A percentile compares a stretch with the other conserved stretches of the same genome.
Evolutionary conservation across 2,888 invertebrate species (phyloP).

Genomic region (Tetrapedia diversipes): DNA sequence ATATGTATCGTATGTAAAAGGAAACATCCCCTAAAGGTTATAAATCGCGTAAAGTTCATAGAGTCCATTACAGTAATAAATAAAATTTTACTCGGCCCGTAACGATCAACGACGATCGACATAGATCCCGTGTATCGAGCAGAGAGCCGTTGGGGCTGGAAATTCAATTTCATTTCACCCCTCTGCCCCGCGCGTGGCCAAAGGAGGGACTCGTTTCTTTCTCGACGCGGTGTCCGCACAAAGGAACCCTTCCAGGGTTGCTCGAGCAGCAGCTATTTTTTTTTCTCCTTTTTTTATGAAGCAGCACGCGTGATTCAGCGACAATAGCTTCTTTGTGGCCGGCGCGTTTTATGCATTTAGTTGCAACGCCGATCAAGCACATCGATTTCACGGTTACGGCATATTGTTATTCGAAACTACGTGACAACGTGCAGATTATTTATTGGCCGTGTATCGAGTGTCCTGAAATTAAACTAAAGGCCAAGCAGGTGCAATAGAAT

Average conservation of each 20-base stretch:
- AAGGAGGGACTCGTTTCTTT: background rate
- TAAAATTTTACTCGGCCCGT: too few relatives aligned
- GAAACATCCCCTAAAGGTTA: too few relatives aligned
- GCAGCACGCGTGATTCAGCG: slow-evolving; percentile 21
- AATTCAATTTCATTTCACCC: slow-evolving; percentile 9
- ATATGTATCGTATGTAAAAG: too few relatives aligned
- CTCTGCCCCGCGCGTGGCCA: background rate
- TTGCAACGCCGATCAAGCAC: slow-evolving; percentile 8
- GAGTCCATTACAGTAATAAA: background rate
- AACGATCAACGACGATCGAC: background rate
- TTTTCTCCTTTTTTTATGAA: background rate
- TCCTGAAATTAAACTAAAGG: too few relatives aligned
- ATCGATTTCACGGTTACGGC: slow-evolving; percentile 17
- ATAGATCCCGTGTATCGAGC: background rate
- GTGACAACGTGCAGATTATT: background rate
- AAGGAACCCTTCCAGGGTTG: slow-evolving; percentile 8
- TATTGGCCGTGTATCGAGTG: background rate
- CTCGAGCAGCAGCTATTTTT: background rate
- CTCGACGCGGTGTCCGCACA: background rate
- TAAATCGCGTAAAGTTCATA: background rate
- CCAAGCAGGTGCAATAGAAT: too few relatives aligned
- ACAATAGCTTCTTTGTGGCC: slow-evolving; percentile 20
- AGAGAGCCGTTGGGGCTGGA: background rate
- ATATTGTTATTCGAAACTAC: slow-evolving; percentile 11
- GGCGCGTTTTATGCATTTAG: slow-evolving; percentile 19